Evolutionary conservation across 2,888 invertebrate species (phyloP).

Genomic region (Acheta domesticus): DNA sequence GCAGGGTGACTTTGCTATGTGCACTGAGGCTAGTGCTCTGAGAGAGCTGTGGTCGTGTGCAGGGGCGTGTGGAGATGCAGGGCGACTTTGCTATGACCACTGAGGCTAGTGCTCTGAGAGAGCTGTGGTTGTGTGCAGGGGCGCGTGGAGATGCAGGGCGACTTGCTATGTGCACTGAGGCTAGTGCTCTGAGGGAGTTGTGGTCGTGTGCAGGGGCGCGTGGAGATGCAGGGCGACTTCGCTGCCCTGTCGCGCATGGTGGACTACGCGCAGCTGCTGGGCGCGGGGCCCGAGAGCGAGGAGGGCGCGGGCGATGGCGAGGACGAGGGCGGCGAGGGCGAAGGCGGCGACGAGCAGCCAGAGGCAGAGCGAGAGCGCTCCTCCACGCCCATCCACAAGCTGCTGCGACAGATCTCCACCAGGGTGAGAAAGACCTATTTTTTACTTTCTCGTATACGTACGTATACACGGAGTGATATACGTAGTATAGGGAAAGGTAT

Average conservation of each 20-base stretch:
- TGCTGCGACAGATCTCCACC: not conserved
- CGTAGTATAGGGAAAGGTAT: too few species aligned
- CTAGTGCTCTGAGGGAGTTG: too few species aligned
- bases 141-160: not conserved
- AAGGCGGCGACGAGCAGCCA: not conserved
- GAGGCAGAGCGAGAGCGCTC: not conserved
- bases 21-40: too few species aligned
- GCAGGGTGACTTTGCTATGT: too few species aligned
- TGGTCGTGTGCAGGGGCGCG: conserved; percentile 37
- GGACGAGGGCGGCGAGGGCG: not conserved
- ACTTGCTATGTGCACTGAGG: too few species aligned
- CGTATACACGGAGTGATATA: too few species aligned
- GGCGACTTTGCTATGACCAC: too few species aligned
- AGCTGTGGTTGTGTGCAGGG: too few species aligned
- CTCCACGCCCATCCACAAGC: not conserved
- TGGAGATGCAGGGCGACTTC: conserved; percentile 40
- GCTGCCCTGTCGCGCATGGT: conserved; percentile 34
- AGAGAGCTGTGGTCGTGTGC: not conserved
- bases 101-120: too few species aligned
- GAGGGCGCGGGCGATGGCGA: not conserved
- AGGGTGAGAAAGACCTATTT: not conserved
- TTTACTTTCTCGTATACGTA: too few species aligned
- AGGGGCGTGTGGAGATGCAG: too few species aligned
- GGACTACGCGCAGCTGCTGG: conserved; percentile 28
- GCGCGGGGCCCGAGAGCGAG: not conserved